A percentile compares a stretch with the other conserved stretches of the same genome.
phyloP scores from a whole-genome alignment of 1,140 invertebrate species.

The Phthorimaea operculella region DNA sequence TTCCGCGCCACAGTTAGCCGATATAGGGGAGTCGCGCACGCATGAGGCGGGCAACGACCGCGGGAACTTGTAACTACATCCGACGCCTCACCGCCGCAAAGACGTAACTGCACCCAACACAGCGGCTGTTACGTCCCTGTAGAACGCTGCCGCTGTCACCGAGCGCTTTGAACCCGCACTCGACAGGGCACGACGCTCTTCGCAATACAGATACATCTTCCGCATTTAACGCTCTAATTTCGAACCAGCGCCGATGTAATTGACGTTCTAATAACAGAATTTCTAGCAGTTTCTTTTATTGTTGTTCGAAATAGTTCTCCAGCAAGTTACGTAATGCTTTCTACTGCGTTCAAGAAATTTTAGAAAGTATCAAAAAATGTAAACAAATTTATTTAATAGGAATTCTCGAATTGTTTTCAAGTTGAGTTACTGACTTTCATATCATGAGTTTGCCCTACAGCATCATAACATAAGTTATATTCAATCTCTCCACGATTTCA shows the following conservation, averaged over 20 bases:
- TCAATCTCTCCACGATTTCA: not conserved
- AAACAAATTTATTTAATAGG: too few relatives aligned
- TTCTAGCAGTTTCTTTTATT: too few relatives aligned
- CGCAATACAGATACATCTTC: conserved; percentile 38
- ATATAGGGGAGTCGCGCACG: conserved; percentile 59
- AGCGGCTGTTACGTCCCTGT: conserved; percentile 18
- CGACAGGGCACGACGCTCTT: conserved; percentile 32
- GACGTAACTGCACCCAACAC: conserved; percentile 27
- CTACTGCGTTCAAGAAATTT: too few relatives aligned
- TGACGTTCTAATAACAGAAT: too few relatives aligned
- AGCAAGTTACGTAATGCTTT: too few relatives aligned
- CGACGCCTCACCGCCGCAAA: conserved; percentile 25
- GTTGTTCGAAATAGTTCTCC: too few relatives aligned
- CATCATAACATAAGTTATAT: not conserved
- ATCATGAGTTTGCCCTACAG: not conserved
- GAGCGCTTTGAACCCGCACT: conserved; percentile 49
- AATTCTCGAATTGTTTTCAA: too few relatives aligned
- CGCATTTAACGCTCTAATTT: conserved; percentile 29
- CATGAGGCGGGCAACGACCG: conserved; percentile 59
- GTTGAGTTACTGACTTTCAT: not conserved
- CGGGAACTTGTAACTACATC: conserved; percentile 64
- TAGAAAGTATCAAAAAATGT: too few relatives aligned
- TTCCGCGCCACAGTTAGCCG: conserved; percentile 56
- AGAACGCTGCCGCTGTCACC: not conserved
- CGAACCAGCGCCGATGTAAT: conserved; percentile 5